Base-by-base conservation (phyloP, 64 coral and sea anemone genomes). In the Stichodactyla mertensii region DNA sequence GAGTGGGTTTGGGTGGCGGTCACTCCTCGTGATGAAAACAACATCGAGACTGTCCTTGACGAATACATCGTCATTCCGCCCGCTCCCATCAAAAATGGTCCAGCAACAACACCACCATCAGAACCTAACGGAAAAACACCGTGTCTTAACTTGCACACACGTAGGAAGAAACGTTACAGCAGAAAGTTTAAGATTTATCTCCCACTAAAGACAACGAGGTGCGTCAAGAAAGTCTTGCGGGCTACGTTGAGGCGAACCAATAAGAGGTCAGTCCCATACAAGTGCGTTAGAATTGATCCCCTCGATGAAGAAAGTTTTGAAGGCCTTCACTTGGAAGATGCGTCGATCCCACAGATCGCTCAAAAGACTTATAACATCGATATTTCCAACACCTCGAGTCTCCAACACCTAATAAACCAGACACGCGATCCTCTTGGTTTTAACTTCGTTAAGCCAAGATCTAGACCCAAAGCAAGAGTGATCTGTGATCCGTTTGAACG, bases 1-100 rank as follows among this genome's bases (percentile, higher is more conserved):
- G 78, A 81, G 53, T 81, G 78, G 78, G 51, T 81, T 13, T 81
- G 78, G 78, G 78, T 81, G 7, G 16, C 19, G 15, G 52, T 81
- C 14, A 55, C 36, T 45, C 78, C 36, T 0, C 15, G 53, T 55
- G 20, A 54, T 7, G 12, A 11, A 52, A 14, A 81, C 11, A 15
- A 81, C 51, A 53, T 81, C 36, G 6, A 81, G 20, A 81, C 6
- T 19, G 52, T 81, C 16, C 14, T 81, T 52, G 16, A 81, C 16
- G 78, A 81, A 18, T 81, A 81, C 53, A 54, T 81, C 4, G 53
- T 81, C 22, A 12, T 81, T 81, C 78, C 78, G 19, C 16, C 52
- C 14, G 16, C 7, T 53, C 78, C 78, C 15, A 31, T 12, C 10
- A 74, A 74, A 11, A 27, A 74, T 74, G 69, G 36, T 26, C 24